These are phyloP conservation scores for Octopus bimaculoides DNA, from an alignment of 1,140 invertebrate species.

Conservation along the genomic window DNA sequence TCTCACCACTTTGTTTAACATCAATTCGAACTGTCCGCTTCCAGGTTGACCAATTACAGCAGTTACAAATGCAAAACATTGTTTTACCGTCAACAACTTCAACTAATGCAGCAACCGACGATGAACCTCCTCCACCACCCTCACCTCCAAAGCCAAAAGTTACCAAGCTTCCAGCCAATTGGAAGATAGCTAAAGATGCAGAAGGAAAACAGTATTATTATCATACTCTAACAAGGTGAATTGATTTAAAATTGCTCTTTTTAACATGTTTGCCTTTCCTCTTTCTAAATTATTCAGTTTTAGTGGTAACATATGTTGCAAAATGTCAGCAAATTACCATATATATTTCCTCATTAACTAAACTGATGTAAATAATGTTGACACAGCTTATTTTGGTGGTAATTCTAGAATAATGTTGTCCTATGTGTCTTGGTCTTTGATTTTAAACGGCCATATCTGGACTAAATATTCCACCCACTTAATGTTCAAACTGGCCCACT, in stretches of 20 bases:
- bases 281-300: neutral
- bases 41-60: neutral
- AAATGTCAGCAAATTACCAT: too few species aligned
- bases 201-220: constrained; percentile 89
- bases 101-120: constrained; percentile 18
- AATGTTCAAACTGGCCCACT: too few species aligned
- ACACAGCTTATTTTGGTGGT: too few species aligned
- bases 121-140: constrained; percentile 58
- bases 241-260: neutral
- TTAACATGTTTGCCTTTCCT: neutral
- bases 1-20: neutral
- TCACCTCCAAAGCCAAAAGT: constrained; percentile 56
- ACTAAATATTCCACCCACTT: too few species aligned
- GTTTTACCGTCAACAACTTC: neutral
- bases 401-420: too few species aligned
- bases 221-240: constrained; percentile 72
- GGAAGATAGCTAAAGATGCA: constrained; percentile 78
- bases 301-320: neutral
- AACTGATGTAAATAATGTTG: too few species aligned
- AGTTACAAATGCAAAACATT: constrained; percentile 23
- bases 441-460: too few species aligned
- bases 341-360: too few species aligned
- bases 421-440: too few species aligned
- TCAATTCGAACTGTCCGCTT: neutral
- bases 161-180: constrained; percentile 76